A percentile compares a stretch with the other conserved stretches of the same genome.
phyloP scores from a whole-genome alignment of 2,888 invertebrate species.

The Leptura quadrifasciata region DNA sequence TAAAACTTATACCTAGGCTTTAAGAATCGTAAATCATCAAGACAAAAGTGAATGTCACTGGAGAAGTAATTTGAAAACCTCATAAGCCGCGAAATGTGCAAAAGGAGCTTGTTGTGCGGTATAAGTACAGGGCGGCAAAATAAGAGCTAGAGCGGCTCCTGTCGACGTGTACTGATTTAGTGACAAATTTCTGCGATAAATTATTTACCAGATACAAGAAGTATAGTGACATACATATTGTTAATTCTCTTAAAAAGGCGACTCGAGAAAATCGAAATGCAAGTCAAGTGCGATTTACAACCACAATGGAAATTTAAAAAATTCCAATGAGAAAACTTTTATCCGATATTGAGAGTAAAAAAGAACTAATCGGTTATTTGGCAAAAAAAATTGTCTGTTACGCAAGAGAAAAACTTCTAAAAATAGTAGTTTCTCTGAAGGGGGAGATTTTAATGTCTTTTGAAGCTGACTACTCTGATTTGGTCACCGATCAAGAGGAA shows the following conservation, averaged over 20 bases:
- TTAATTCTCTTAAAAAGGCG: not conserved
- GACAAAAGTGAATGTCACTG: too few relatives aligned
- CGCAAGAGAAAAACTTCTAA: not conserved
- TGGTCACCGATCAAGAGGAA: too few relatives aligned
- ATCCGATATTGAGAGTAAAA: not conserved
- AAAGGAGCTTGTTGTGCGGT: too few relatives aligned
- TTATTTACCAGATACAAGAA: not conserved
- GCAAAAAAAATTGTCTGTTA: not conserved
- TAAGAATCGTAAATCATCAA: too few relatives aligned
- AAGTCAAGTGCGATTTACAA: not conserved
- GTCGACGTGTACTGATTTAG: not conserved
- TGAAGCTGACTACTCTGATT: too few relatives aligned
- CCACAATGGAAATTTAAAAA: not conserved
- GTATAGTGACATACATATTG: not conserved
- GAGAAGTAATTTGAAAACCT: too few relatives aligned
- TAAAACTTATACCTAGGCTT: too few relatives aligned
- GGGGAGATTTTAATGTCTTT: too few relatives aligned
- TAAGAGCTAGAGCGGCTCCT: too few relatives aligned
- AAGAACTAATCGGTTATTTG: not conserved
- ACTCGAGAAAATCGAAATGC: too few relatives aligned
- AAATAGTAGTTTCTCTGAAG: not conserved
- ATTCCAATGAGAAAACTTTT: not conserved
- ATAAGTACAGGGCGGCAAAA: too few relatives aligned
- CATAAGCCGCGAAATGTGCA: too few relatives aligned
- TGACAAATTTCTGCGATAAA: not conserved